These are phyloP conservation scores for Bradypus variegatus DNA, from an alignment of 2,797 vertebrate genomes.

Conservation along the genomic window DNA sequence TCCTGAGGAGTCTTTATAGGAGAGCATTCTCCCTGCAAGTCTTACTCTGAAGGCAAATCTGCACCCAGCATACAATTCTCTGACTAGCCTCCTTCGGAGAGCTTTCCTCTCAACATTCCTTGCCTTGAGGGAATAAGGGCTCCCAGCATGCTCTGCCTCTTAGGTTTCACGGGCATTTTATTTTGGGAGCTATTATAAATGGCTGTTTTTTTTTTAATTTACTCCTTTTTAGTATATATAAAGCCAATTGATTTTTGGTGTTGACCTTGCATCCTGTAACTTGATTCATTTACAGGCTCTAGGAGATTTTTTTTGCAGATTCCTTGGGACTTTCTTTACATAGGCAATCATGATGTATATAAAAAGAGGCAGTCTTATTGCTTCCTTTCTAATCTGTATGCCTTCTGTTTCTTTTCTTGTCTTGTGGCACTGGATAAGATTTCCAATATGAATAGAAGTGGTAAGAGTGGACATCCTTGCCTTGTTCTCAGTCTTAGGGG, in stretches of 20 bases:
- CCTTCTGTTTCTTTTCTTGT: neutral
- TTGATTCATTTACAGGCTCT: neutral
- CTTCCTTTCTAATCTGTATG: neutral
- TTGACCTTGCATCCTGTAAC: neutral
- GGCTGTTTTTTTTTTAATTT: neutral
- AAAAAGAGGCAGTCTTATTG: neutral
- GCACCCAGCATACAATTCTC: neutral
- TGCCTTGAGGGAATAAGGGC: neutral
- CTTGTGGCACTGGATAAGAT: neutral
- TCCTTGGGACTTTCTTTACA: neutral
- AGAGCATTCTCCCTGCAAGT: neutral
- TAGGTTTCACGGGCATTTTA: neutral
- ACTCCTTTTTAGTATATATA: neutral
- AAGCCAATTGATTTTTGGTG: neutral
- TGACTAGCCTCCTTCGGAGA: neutral
- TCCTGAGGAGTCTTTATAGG: neutral
- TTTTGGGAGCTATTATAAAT: neutral
- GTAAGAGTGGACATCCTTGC: neutral
- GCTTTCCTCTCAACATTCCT: neutral
- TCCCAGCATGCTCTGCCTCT: neutral
- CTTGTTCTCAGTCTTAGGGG: neutral
- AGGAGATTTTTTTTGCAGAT: neutral
- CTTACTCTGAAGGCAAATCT: neutral
- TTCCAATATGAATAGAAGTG: neutral
- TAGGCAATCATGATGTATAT: neutral